Percentiles rank a stretch among this genome's conserved stretches.
These are phyloP conservation scores for Eristalis pertinax DNA, from an alignment of 2,888 invertebrate species.

Conservation along the genomic window DNA sequence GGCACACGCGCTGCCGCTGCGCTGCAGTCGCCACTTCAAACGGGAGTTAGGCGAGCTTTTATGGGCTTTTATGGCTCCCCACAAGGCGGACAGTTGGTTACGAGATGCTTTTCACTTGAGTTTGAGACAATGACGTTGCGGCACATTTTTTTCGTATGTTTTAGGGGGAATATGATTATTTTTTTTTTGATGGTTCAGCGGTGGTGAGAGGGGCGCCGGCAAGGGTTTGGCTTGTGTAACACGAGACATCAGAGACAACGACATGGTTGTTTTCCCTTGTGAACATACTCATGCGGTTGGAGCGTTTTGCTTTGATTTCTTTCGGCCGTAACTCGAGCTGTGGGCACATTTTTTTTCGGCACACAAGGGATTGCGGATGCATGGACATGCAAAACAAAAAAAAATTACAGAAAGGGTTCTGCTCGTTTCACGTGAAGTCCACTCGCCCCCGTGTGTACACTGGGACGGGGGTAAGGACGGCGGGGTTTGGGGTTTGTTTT, in stretches of 20 bases:
- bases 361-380: conserved; percentile 4
- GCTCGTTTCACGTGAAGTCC: not conserved
- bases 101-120: not conserved
- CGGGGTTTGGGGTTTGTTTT: conserved; percentile 35
- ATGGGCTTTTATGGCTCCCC: conserved; percentile 7
- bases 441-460: conserved; percentile 2
- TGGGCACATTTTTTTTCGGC: conserved; percentile 31
- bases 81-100: conserved; percentile 13
- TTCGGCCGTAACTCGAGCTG: conserved; percentile 49
- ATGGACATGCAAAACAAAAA: not conserved
- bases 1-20: not conserved
- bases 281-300: conserved; percentile 44
- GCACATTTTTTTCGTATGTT: not conserved
- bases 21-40: not conserved
- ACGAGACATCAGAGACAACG: conserved; percentile 43
- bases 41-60: not conserved
- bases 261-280: conserved; percentile 31
- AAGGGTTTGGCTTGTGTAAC: conserved; percentile 50
- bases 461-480: not conserved
- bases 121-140: not conserved
- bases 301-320: conserved; percentile 58
- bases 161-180: not conserved
- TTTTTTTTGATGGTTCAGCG: no score
- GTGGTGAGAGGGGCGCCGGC: not conserved
- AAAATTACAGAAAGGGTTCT: not conserved